A percentile compares a stretch with the other conserved stretches of the same genome.
Conservation (phyloP, 1,140 invertebrate species). For the Mycetomoellerius zeteki region DNA sequence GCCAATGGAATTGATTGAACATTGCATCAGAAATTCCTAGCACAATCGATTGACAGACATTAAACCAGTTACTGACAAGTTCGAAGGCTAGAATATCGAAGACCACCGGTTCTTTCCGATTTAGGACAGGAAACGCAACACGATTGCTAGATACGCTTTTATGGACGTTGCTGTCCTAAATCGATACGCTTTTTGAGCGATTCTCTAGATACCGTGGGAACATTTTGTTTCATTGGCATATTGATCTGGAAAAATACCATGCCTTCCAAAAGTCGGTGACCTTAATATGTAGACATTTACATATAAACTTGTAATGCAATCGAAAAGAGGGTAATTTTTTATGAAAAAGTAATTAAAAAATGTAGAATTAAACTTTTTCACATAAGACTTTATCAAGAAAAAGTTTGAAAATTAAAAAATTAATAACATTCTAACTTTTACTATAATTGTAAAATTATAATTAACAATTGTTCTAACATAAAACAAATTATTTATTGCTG, state of each 20-base stretch:
- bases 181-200: constrained; percentile 29
- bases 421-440: not conserved
- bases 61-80: constrained; percentile 60
- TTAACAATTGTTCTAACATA: not conserved
- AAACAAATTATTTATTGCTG: not conserved
- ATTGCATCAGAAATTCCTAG: constrained; percentile 50
- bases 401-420: not conserved
- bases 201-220: constrained; percentile 33
- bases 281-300: not conserved
- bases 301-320: not conserved
- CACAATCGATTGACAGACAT: constrained; percentile 4
- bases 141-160: constrained; percentile 1
- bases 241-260: constrained; percentile 13
- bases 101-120: not conserved
- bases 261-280: constrained; percentile 14
- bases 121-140: constrained; percentile 4
- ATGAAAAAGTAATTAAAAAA: not conserved
- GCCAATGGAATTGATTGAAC: not conserved
- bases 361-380: not conserved
- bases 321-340: not conserved
- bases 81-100: constrained; percentile 19
- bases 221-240: constrained; percentile 27
- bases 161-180: constrained; percentile 9
- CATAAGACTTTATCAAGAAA: not conserved
- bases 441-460: constrained; percentile 6